Evolutionary conservation across 2,888 invertebrate genomes (phyloP).

Genomic region (Agrochola circellaris): DNA sequence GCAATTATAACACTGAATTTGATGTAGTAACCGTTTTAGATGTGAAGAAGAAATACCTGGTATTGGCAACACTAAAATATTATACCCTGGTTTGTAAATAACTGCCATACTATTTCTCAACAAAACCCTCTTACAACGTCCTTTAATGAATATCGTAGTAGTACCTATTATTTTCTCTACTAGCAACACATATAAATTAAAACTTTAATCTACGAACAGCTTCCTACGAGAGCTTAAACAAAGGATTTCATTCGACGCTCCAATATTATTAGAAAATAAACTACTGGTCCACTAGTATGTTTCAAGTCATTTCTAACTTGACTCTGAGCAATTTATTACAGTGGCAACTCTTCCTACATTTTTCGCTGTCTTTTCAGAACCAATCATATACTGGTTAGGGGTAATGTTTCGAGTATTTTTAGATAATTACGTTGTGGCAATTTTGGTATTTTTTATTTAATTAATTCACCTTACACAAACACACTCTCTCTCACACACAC

Average conservation of each 20-base stretch:
- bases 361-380: constrained; percentile 50
- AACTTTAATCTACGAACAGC: constrained; percentile 19
- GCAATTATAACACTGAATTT: too few relatives aligned
- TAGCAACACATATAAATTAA: constrained; percentile 27
- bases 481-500: too few relatives aligned
- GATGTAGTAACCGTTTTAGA: too few relatives aligned
- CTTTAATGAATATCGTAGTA: background rate
- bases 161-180: background rate
- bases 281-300: constrained; percentile 16
- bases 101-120: background rate
- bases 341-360: constrained; percentile 45
- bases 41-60: too few relatives aligned
- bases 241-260: constrained; percentile 29
- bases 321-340: constrained; percentile 35
- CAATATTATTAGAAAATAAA: constrained; percentile 61
- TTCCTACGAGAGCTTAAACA: constrained; percentile 13
- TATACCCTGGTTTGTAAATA: background rate
- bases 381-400: constrained; percentile 50
- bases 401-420: constrained; percentile 10
- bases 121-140: background rate
- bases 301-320: constrained; percentile 40
- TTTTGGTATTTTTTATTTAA: background rate
- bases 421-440: background rate
- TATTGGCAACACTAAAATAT: background rate
- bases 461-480: background rate